A percentile compares a stretch with the other conserved stretches of the same genome.
Evolutionary conservation across 30 jellyfish, hydroid and myxozoan genomes (phyloP).

Genomic region (Mastigias papua): DNA sequence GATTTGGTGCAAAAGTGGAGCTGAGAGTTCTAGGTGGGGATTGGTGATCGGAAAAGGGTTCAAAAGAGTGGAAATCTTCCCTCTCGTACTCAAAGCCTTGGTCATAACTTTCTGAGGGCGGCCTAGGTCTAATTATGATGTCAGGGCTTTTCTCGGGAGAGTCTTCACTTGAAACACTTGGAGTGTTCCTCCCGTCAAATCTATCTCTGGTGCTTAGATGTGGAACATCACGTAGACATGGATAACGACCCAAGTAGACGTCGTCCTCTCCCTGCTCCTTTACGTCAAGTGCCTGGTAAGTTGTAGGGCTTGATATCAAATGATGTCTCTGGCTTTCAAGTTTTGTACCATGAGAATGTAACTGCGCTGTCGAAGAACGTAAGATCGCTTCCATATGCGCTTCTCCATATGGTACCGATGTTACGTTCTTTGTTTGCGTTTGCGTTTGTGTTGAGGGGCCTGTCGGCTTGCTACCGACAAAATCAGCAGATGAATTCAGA

Average conservation of each 20-base stretch:
- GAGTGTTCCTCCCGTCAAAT: not conserved
- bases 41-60: not conserved
- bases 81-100: not conserved
- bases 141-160: constrained; percentile 12
- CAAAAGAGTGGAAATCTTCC: not conserved
- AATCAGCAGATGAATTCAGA: not conserved
- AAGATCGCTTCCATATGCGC: constrained; percentile 34
- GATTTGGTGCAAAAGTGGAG: not conserved
- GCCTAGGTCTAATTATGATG: constrained; percentile 54
- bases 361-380: constrained; percentile 41
- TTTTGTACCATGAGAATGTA: not conserved
- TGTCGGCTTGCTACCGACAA: too few relatives aligned
- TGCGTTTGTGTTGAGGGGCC: too few relatives aligned
- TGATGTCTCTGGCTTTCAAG: not conserved
- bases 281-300: not conserved
- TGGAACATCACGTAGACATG: constrained; percentile 26
- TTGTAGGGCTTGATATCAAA: not conserved
- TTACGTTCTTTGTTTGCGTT: constrained; percentile 48
- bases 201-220: not conserved
- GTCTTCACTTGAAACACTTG: not conserved
- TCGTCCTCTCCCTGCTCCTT: not conserved
- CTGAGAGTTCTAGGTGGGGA: not conserved
- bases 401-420: constrained; percentile 54
- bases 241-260: constrained; percentile 37
- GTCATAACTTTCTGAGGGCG: not conserved